These are phyloP conservation scores for Melitaea cinxia DNA, from an alignment of 1,140 invertebrate species.

Conservation along the genomic window DNA sequence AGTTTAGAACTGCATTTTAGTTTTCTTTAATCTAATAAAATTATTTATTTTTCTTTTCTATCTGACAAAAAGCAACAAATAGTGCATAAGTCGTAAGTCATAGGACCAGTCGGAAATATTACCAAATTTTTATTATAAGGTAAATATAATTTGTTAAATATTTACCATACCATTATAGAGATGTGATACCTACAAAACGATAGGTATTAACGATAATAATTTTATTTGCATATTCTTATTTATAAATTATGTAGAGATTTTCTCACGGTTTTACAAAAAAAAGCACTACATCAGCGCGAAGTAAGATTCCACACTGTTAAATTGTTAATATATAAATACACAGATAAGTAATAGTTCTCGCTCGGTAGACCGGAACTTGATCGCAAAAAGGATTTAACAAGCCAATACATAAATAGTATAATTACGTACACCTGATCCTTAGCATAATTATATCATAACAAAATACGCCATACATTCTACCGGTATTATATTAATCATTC, in stretches of 20 bases:
- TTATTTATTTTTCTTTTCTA: no score
- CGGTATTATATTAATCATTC: background rate
- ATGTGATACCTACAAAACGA: no score
- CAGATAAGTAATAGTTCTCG: conserved; percentile 2
- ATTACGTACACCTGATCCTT: conserved; percentile 9
- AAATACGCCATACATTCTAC: background rate
- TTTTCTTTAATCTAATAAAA: background rate
- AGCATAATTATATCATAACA: background rate
- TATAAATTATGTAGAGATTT: background rate
- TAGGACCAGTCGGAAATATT: no score
- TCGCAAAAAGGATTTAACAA: conserved; percentile 1
- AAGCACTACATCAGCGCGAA: background rate
- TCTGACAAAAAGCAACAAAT: no score
- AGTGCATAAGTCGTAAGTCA: no score
- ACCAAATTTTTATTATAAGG: no score
- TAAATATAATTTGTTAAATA: no score
- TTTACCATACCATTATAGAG: no score
- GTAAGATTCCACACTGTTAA: background rate
- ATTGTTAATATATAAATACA: background rate
- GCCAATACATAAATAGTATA: conserved; percentile 4
- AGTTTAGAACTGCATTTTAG: background rate
- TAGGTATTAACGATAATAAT: no score
- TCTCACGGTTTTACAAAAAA: background rate
- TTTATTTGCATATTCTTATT: no score
- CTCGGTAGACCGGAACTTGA: conserved; percentile 25